phyloP scores from a whole-genome alignment of 2,888 invertebrate genomes.

The Synanthedon tipuliformis region DNA sequence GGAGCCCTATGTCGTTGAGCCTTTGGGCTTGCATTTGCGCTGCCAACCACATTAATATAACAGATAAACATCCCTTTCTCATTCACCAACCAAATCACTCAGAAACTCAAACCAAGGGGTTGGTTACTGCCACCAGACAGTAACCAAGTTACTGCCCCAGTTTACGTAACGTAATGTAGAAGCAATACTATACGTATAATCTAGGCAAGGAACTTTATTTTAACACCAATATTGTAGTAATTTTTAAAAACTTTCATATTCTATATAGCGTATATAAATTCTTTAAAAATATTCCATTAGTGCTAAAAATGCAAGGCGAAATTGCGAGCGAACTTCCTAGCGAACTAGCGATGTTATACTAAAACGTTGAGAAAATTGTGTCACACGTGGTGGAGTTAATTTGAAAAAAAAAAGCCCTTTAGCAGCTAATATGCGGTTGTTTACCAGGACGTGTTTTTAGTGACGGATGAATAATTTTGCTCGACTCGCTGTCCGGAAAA shows the following conservation, averaged over 20 bases:
- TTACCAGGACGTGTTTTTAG: constrained; percentile 1
- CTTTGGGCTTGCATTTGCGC: too few relatives aligned
- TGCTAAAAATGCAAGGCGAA: neutral
- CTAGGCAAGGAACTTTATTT: too few relatives aligned
- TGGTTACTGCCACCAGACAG: too few relatives aligned
- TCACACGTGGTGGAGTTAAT: neutral
- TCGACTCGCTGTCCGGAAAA: constrained; percentile 18
- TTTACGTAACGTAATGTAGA: too few relatives aligned
- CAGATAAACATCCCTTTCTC: too few relatives aligned
- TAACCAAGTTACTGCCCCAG: too few relatives aligned
- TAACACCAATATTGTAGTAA: neutral
- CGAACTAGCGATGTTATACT: neutral
- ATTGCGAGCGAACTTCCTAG: neutral
- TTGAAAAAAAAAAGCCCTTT: neutral
- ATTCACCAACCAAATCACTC: too few relatives aligned
- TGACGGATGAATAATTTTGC: constrained; percentile 3
- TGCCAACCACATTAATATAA: too few relatives aligned
- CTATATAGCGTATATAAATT: neutral
- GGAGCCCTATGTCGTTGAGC: too few relatives aligned
- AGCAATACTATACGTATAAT: too few relatives aligned
- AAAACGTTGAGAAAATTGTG: neutral
- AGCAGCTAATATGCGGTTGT: constrained; percentile 2
- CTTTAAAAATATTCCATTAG: neutral
- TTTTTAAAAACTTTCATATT: neutral
- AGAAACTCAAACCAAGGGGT: too few relatives aligned